Percentiles rank a stretch among this genome's conserved stretches.
These are phyloP conservation scores for Digitonthophagus gazella DNA, from an alignment of 2,888 invertebrate species.

Conservation along the genomic window DNA sequence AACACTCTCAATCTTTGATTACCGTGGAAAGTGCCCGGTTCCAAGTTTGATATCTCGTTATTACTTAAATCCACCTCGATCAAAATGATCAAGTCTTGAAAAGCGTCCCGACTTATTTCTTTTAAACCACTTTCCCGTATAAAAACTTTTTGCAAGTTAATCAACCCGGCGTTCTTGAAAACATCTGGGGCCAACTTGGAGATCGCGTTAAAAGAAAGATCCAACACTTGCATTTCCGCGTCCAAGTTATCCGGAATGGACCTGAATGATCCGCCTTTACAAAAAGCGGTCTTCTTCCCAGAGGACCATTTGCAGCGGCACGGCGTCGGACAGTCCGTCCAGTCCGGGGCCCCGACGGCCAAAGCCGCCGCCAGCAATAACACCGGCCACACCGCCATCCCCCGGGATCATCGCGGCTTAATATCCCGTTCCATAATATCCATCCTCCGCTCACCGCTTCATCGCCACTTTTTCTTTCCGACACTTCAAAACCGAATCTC, in stretches of 20 bases:
- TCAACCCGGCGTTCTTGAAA: conserved; percentile 73
- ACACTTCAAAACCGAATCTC: neutral
- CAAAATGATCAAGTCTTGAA: conserved; percentile 79
- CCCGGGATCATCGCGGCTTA: conserved; percentile 43
- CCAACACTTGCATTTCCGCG: conserved; percentile 80
- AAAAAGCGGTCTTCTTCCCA: conserved; percentile 86
- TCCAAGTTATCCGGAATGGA: conserved; percentile 71
- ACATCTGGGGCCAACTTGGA: conserved; percentile 73
- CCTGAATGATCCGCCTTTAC: conserved; percentile 77
- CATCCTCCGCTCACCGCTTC: conserved; percentile 11
- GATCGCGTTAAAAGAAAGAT: conserved; percentile 79
- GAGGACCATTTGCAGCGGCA: conserved; percentile 92
- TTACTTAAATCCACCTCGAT: conserved; percentile 85
- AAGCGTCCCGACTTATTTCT: conserved; percentile 80
- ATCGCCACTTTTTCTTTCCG: neutral
- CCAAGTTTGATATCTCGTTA: conserved; percentile 72
- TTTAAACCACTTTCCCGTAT: conserved; percentile 72
- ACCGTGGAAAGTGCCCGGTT: conserved; percentile 78
- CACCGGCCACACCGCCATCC: conserved; percentile 48
- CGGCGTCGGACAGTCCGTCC: conserved; percentile 84
- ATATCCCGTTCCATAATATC: conserved; percentile 28
- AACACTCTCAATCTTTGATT: conserved; percentile 79
- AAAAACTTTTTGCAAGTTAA: conserved; percentile 82
- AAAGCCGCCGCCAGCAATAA: conserved; percentile 46
- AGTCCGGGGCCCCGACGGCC: conserved; percentile 67